Evolutionary conservation across 2,113 vertebrate species (phyloP).

Genomic region (Callipepla californica): DNA sequence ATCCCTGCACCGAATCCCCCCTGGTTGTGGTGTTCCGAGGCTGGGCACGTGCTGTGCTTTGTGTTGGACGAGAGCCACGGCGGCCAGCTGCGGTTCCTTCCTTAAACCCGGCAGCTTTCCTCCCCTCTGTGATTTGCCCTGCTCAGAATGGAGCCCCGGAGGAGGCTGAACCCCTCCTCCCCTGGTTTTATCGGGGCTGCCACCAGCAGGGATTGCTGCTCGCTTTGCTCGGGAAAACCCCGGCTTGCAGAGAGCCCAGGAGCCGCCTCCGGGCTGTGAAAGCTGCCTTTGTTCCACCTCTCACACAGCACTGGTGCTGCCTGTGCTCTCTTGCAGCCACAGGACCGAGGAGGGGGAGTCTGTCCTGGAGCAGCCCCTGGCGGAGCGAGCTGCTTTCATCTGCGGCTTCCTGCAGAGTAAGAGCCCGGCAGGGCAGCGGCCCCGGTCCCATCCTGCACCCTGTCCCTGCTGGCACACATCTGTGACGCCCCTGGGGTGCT

Average conservation of each 20-base stretch:
- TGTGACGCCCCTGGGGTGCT: neutral
- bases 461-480: neutral
- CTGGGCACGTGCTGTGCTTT: neutral
- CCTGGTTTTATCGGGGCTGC: neutral
- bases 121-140: too few species aligned
- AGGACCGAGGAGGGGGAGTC: conserved; percentile 69
- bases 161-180: neutral
- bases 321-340: conserved; percentile 73
- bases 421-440: neutral
- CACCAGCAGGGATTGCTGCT: neutral
- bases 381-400: conserved; percentile 79
- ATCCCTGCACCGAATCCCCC: too few species aligned
- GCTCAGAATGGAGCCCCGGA: neutral
- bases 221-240: neutral
- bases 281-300: rapidly evolving
- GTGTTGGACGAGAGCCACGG: rapidly evolving
- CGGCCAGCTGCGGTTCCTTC: neutral
- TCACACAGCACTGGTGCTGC: too few species aligned
- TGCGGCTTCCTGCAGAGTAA: conserved; percentile 86
- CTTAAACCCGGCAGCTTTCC: neutral
- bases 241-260: neutral
- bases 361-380: conserved; percentile 54
- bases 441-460: neutral
- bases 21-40: too few species aligned
- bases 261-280: neutral